Evolutionary conservation across 2,797 vertebrate species (phyloP).

Genomic region (Phalloptychus januarius): DNA sequence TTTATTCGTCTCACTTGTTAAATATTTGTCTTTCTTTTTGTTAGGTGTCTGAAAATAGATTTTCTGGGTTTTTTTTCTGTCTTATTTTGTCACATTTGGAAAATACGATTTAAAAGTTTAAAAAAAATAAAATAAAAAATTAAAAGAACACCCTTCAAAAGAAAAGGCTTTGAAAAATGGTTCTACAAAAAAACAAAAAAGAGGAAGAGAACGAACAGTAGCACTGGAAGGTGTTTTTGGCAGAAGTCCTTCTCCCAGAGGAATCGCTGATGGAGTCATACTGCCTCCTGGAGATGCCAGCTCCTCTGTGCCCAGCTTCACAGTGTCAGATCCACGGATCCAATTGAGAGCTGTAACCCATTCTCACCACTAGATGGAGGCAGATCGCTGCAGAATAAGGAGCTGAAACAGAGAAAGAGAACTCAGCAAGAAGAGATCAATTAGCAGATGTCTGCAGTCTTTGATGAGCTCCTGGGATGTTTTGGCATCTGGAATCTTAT

Average conservation of each 20-base stretch:
- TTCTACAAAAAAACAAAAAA: background rate
- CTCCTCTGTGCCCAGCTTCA: background rate
- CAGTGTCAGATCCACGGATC: rapidly evolving
- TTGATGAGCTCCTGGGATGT: background rate
- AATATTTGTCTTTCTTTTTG: background rate
- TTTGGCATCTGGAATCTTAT: constrained; percentile 10
- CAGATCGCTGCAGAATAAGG: constrained; percentile 20
- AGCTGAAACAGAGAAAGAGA: background rate
- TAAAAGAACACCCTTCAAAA: no score
- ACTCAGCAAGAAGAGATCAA: constrained; percentile 1
- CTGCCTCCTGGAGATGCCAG: constrained; percentile 51
- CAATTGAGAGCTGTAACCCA: background rate
- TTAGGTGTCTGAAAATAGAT: background rate
- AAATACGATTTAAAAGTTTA: background rate
- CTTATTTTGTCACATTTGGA: background rate
- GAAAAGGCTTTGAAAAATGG: background rate
- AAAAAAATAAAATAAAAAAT: background rate
- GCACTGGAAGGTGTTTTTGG: background rate
- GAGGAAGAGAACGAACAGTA: background rate
- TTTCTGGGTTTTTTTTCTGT: background rate
- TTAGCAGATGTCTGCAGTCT: background rate
- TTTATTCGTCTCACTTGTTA: background rate
- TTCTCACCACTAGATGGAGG: constrained; percentile 55
- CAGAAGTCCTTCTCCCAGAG: background rate
- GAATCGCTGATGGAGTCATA: constrained; percentile 32